Conservation (phyloP, 2,888 invertebrate species). For the Dryomyza anilis region DNA sequence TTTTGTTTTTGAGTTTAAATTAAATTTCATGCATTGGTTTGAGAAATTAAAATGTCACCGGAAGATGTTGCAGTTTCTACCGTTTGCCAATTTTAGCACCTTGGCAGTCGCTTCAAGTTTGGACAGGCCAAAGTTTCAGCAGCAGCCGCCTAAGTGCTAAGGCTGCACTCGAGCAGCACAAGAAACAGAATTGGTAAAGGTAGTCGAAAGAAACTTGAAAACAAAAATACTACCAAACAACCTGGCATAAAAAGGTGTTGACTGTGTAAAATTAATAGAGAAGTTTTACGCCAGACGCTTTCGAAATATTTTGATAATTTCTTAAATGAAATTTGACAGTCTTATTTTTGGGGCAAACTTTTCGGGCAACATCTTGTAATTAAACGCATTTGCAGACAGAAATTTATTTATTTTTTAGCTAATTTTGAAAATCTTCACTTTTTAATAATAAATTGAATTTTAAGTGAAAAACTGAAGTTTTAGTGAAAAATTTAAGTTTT, state of each 20-base stretch:
- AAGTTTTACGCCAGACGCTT: conserved; percentile 13
- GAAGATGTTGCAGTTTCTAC: conserved; percentile 19
- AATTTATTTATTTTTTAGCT: no score
- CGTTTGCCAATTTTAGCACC: conserved; percentile 13
- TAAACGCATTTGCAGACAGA: no score
- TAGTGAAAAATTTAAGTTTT: no score
- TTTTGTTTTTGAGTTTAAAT: conserved; percentile 12
- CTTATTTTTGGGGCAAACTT: conserved; percentile 9
- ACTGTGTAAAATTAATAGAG: background rate
- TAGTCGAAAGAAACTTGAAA: background rate
- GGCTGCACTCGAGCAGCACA: background rate
- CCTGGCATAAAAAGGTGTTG: no score
- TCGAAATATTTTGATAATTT: conserved; percentile 13
- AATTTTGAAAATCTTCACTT: no score
- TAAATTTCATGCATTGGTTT: conserved; percentile 23
- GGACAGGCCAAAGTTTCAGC: conserved; percentile 10
- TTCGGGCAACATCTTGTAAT: no score
- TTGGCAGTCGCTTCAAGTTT: background rate
- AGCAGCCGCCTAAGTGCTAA: background rate
- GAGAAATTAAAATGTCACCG: conserved; percentile 26
- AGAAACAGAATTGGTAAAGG: background rate
- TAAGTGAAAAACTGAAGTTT: no score
- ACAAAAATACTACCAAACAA: no score
- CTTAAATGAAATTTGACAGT: conserved; percentile 22
- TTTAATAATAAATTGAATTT: no score